Evolutionary conservation across 2,888 invertebrate genomes (phyloP).

Genomic region (Hirudinaria manillensis): DNA sequence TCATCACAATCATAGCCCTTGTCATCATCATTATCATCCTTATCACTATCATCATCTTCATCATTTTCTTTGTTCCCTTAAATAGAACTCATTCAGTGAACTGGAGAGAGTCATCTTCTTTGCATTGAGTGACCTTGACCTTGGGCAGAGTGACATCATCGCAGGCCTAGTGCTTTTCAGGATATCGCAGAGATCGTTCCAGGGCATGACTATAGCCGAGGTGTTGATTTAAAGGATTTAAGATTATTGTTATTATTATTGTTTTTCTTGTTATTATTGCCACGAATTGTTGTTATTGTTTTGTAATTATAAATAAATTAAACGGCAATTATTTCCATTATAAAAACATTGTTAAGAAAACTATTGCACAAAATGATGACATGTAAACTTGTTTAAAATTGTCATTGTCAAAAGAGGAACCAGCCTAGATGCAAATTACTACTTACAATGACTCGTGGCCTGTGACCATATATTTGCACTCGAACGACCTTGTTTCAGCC

Average conservation of each 20-base stretch:
- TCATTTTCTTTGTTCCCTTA: not conserved
- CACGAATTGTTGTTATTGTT: not conserved
- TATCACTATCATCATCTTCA: not conserved
- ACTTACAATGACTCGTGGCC: no score
- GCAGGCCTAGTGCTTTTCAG: constrained; percentile 75
- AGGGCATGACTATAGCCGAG: constrained; percentile 25
- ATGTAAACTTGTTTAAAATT: not conserved
- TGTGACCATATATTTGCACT: no score
- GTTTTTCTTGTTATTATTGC: not conserved
- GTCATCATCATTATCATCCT: not conserved
- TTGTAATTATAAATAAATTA: not conserved
- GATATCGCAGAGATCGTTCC: constrained; percentile 41
- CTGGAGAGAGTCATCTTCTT: constrained; percentile 16
- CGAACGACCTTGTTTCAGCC: no score
- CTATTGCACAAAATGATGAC: no score
- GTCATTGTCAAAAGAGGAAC: not conserved
- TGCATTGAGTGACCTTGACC: constrained; percentile 65
- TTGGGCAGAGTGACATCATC: constrained; percentile 79
- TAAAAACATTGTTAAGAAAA: not conserved
- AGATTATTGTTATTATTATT: not conserved
- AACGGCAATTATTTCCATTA: not conserved
- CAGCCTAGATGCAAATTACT: no score
- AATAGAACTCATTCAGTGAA: constrained; percentile 30
- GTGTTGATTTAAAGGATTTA: no score
- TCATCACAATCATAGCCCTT: not conserved